phyloP scores from a whole-genome alignment of 1,140 invertebrate species.

The Sitophilus oryzae region DNA sequence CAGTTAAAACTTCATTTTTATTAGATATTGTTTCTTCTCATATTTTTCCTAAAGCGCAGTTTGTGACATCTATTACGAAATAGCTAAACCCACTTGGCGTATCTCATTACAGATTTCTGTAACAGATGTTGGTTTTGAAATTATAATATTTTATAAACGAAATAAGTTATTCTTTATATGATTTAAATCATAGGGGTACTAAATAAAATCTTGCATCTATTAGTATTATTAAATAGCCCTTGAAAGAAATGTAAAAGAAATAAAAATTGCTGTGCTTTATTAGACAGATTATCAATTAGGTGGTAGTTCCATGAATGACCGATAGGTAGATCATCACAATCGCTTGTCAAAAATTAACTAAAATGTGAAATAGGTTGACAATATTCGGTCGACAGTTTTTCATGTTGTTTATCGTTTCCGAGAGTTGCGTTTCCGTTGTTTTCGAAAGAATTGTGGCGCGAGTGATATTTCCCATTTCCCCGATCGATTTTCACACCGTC shows the following conservation, averaged over 20 bases:
- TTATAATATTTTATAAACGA: too few species aligned
- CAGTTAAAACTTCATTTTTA: too few species aligned
- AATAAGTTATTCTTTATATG: too few species aligned
- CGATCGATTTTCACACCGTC: background rate
- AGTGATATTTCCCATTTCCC: background rate
- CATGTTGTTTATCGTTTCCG: conserved; percentile 15
- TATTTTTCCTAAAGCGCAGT: too few species aligned
- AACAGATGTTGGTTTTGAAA: conserved; percentile 1
- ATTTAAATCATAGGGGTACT: too few species aligned
- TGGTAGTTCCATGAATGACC: background rate
- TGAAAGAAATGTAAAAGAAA: background rate
- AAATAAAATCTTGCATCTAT: too few species aligned
- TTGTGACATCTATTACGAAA: too few species aligned
- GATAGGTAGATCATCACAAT: conserved; percentile 1
- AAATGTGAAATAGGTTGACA: conserved; percentile 13
- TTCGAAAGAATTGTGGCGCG: conserved; percentile 1
- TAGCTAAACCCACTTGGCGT: too few species aligned
- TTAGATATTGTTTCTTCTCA: too few species aligned
- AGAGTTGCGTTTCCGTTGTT: background rate
- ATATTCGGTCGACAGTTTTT: conserved; percentile 5
- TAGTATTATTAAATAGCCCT: too few species aligned
- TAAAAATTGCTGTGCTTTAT: background rate
- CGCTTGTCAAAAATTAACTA: conserved; percentile 10
- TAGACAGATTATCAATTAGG: background rate
- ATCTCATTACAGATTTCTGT: background rate